phyloP scores from a whole-genome alignment of 2,113 vertebrate genomes.

The Semnornis frantzii region DNA sequence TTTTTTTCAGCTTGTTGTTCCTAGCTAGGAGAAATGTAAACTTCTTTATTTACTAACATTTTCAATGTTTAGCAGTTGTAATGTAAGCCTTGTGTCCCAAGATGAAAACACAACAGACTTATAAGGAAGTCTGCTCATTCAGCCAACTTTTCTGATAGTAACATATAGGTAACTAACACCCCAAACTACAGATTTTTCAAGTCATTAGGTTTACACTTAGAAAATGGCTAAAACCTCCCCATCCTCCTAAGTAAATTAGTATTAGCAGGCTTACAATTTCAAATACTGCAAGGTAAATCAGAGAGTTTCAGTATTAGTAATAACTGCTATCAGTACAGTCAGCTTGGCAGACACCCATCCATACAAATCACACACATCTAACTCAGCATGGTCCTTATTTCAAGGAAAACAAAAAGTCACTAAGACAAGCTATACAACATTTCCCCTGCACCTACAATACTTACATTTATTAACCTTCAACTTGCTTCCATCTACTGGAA shows the following conservation, averaged over 20 bases:
- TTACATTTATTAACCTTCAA: conserved; percentile 90
- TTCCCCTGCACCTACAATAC: conserved; percentile 51
- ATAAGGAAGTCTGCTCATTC: neutral
- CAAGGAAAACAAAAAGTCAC: neutral
- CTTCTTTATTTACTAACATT: neutral
- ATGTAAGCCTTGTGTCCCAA: neutral
- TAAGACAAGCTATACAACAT: neutral
- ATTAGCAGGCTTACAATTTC: neutral
- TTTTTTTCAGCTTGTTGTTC: neutral
- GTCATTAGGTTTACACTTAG: neutral
- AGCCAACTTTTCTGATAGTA: neutral
- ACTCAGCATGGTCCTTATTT: neutral
- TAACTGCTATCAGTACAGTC: neutral
- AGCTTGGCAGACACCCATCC: neutral
- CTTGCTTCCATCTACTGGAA: conserved; percentile 85
- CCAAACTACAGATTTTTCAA: neutral
- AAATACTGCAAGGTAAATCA: neutral
- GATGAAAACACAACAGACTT: neutral
- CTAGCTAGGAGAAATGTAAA: neutral
- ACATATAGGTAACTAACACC: neutral
- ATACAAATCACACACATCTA: neutral
- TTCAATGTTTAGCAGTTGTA: neutral
- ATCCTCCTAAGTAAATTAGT: neutral
- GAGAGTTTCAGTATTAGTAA: neutral
- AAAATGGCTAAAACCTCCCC: neutral